Evolutionary conservation across 2,888 invertebrate genomes (phyloP).

Genomic region (Bugulina stolonifera): DNA sequence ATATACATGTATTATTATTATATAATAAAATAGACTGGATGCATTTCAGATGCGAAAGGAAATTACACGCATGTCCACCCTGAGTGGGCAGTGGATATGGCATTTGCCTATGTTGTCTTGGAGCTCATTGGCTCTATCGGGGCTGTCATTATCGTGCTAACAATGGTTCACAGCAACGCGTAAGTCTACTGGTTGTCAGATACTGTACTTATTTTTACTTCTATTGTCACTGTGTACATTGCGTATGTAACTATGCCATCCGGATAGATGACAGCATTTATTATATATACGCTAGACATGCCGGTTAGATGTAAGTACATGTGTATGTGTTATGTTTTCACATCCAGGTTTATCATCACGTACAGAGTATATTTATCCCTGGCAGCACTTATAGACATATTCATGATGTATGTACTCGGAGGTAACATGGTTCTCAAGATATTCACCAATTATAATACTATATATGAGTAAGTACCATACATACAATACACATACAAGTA

Average conservation of each 20-base stretch:
- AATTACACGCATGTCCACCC: not conserved
- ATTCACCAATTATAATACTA: constrained; percentile 32
- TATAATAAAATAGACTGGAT: not conserved
- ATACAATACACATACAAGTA: too few relatives aligned
- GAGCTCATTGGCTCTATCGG: not conserved
- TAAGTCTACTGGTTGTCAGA: not conserved
- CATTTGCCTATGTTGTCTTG: not conserved
- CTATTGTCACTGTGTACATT: too few relatives aligned
- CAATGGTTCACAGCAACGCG: not conserved
- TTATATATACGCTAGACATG: not conserved
- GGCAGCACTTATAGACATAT: constrained; percentile 38
- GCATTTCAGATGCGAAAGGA: constrained; percentile 22
- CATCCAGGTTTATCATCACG: constrained; percentile 9
- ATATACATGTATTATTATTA: not conserved
- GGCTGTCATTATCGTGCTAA: not conserved
- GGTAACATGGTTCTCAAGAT: constrained; percentile 42
- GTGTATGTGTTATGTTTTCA: not conserved
- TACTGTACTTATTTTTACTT: too few relatives aligned
- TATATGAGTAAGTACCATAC: constrained; percentile 23
- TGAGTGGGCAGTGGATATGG: not conserved
- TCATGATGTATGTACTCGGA: constrained; percentile 42
- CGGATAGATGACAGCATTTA: too few relatives aligned
- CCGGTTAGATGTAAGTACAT: not conserved
- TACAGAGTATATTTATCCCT: constrained; percentile 39
- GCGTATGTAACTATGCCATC: too few relatives aligned